phyloP scores from a whole-genome alignment of 1,140 invertebrate species.

The Neodiprion virginianus region DNA sequence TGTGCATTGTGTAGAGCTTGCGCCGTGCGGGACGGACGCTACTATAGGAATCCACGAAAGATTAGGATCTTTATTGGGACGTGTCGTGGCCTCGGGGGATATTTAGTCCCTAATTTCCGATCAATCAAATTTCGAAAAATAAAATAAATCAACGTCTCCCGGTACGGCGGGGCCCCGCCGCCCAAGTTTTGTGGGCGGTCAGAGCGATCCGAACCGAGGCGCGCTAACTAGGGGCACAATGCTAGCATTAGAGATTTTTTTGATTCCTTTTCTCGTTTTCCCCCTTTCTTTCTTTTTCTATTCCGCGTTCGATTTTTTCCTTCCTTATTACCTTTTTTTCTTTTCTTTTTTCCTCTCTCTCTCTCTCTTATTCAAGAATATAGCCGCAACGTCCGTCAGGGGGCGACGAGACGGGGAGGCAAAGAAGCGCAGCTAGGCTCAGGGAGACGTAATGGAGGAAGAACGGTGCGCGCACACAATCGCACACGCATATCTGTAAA shows the following conservation, averaged over 20 bases:
- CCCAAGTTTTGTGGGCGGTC: conserved; percentile 42
- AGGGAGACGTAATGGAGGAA: conserved; percentile 18
- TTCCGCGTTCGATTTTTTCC: not conserved
- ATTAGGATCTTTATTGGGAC: conserved; percentile 56
- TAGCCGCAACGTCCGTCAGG: conserved; percentile 31
- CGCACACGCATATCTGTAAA: too few species aligned
- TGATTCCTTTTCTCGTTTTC: conserved; percentile 21
- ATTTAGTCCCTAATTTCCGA: conserved; percentile 60
- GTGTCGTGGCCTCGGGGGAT: conserved; percentile 53
- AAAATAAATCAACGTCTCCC: conserved; percentile 46
- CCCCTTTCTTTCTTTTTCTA: conserved; percentile 19
- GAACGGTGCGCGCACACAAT: not conserved
- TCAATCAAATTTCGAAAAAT: conserved; percentile 53
- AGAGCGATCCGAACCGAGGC: conserved; percentile 15
- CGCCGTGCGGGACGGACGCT: too few species aligned
- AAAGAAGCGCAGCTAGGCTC: conserved; percentile 16
- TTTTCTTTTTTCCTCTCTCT: conserved; percentile 15
- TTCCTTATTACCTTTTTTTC: conserved; percentile 17
- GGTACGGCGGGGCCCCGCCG: conserved; percentile 31
- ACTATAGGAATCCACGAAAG: conserved; percentile 27
- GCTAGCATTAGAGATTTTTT: conserved; percentile 41
- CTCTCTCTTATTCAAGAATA: not conserved
- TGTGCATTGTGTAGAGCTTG: too few species aligned
- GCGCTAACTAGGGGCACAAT: conserved; percentile 57
- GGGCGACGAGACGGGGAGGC: conserved; percentile 21